Evolutionary conservation across 2,797 vertebrate genomes (phyloP).

Genomic region (Carcharodon carcharias): DNA sequence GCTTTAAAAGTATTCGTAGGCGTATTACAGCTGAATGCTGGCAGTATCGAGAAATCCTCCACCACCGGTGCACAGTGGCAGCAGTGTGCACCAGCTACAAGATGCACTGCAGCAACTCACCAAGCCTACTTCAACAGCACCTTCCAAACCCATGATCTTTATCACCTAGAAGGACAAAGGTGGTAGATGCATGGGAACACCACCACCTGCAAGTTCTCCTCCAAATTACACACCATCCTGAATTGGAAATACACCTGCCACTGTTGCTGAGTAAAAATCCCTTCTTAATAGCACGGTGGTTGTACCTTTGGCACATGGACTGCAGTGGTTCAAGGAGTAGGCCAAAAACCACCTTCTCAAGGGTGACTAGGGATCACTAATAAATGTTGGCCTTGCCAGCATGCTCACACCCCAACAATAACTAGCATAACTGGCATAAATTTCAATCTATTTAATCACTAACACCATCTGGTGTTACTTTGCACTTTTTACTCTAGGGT

Average conservation of each 20-base stretch:
- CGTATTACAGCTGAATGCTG: neutral
- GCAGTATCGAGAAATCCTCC: neutral
- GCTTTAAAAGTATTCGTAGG: slow-evolving; percentile 6
- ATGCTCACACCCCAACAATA: neutral
- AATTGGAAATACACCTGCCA: neutral
- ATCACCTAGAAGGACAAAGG: neutral
- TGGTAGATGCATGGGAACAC: neutral
- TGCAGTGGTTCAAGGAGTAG: neutral
- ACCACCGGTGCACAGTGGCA: neutral
- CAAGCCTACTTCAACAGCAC: neutral
- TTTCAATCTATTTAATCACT: neutral
- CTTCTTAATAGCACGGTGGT: neutral
- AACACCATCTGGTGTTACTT: neutral
- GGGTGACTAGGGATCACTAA: neutral
- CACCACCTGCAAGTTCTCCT: neutral
- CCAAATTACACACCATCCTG: neutral
- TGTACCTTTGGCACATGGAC: too few relatives aligned
- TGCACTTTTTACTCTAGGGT: neutral
- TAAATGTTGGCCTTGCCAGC: neutral
- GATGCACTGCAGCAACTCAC: neutral
- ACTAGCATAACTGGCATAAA: neutral
- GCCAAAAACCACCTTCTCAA: neutral
- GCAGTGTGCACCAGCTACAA: neutral
- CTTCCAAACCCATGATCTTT: neutral
- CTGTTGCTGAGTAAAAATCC: neutral